Evolutionary conservation across 2,113 vertebrate genomes (phyloP), one percentile per base, ranked within the genome.

Genomic region (Reinhardtius hippoglossoides): DNA sequence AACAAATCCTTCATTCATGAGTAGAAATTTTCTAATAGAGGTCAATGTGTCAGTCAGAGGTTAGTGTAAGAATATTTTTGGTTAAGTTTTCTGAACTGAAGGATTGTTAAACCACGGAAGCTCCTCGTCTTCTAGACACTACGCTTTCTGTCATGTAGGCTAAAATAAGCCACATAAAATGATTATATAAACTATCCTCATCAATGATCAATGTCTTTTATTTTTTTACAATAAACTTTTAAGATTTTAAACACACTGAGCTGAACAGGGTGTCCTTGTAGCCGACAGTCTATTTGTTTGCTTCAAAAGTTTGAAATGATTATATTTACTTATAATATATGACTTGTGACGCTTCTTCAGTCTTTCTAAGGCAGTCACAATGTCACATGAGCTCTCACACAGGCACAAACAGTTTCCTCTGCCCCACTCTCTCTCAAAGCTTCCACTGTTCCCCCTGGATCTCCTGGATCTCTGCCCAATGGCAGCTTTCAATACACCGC

Each of bases 351-450:
- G 16, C 23, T 14, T 35, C 20, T 13, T 57, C 26, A 48, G 16
- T 44, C 40, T 26, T 23, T 16, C 14, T 40, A n/a, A 63, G 5
- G 26, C 31, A 64, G 5, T 20, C 54, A 58, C 13, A 65, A 20
- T 35, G 23, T 88, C 75, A 71, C 54, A 85, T 79, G 63, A 74
- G 24, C 14, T 14, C 67, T n/a, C 44, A 58, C 65, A 62, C 35
- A 35, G 15, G 42, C 42, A 68, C 40, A 46, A 13, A 7, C 26
- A 21, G 23, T 76, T 55, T 35, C 16, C 57, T 62, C 18, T 3
- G 0, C 72, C 35, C 12, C 68, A 78, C 48, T 50, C 79, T 48
- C 23, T 74, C 42, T 88, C 74, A 78, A 90, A 92, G 90, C 75
- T 44, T 37, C 80, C 60, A 69, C 69, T 82, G 81, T 87, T 82